These are phyloP conservation scores for Epinotia bilunana DNA, from an alignment of 2,888 invertebrate species.

Conservation along the genomic window DNA sequence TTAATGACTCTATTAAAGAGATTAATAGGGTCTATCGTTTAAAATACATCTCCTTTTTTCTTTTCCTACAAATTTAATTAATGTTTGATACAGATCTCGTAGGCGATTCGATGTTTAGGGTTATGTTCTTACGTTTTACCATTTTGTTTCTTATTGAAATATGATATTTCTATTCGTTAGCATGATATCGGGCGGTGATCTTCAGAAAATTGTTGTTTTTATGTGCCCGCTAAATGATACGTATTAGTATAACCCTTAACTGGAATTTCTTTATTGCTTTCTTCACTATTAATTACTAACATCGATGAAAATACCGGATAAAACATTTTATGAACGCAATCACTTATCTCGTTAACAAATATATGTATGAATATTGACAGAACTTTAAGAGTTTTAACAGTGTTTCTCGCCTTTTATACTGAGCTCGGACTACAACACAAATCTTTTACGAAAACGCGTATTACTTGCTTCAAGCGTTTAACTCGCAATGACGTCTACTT, in stretches of 20 bases:
- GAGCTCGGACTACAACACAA: neutral
- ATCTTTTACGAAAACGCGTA: constrained; percentile 4
- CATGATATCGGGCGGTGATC: constrained; percentile 35
- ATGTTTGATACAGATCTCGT: constrained; percentile 70
- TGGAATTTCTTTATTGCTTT: constrained; percentile 35
- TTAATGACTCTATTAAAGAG: constrained; percentile 84
- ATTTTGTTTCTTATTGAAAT: constrained; percentile 50
- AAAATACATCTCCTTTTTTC: constrained; percentile 73
- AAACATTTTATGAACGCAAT: neutral
- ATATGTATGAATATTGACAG: neutral
- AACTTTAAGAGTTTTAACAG: neutral
- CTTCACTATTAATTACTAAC: constrained; percentile 21
- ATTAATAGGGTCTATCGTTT: constrained; percentile 78
- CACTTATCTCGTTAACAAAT: neutral
- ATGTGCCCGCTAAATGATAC: constrained; percentile 20
- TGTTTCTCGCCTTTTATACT: neutral
- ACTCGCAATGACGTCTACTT: constrained; percentile 39
- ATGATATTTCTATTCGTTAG: constrained; percentile 50
- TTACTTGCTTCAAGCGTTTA: constrained; percentile 32
- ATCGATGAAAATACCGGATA: constrained; percentile 16
- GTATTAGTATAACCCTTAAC: constrained; percentile 16
- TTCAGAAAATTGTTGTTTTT: constrained; percentile 24
- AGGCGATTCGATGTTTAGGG: constrained; percentile 52
- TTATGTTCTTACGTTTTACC: constrained; percentile 42
- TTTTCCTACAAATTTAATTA: constrained; percentile 81